phyloP scores from a whole-genome alignment of 2,797 vertebrate species.

The Rhynchotus rufescens region DNA sequence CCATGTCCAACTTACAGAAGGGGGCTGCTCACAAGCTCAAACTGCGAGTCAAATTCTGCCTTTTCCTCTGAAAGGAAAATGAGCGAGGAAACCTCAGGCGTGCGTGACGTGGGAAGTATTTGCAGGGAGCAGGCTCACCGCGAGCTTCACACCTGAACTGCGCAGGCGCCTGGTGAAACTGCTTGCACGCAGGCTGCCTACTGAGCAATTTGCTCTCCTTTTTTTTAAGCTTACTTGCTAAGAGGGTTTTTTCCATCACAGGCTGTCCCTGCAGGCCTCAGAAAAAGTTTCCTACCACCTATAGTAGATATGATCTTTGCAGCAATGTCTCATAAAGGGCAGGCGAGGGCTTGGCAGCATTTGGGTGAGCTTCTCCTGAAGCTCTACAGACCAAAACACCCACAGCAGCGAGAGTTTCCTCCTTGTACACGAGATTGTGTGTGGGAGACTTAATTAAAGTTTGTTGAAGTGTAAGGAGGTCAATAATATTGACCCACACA shows the following conservation, averaged over 20 bases:
- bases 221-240: not conserved
- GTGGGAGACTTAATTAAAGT: conserved; percentile 69
- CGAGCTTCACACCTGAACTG: conserved; percentile 4
- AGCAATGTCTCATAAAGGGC: not conserved
- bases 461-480: conserved; percentile 53
- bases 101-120: not conserved
- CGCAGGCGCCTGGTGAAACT: not conserved
- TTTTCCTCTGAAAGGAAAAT: not conserved
- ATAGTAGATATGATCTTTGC: not conserved
- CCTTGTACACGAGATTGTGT: not conserved
- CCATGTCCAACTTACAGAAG: conserved; percentile 14
- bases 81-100: not conserved
- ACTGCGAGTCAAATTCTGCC: not conserved
- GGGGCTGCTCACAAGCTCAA: not conserved
- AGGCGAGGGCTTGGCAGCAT: not conserved
- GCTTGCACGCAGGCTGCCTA: not conserved
- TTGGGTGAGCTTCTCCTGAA: not conserved
- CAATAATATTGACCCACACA: conserved; percentile 69
- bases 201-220: not conserved
- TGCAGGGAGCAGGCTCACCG: not conserved
- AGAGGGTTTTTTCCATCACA: not conserved
- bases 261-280: not conserved
- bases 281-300: not conserved
- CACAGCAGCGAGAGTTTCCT: not conserved
- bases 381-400: not conserved